Base-by-base conservation (phyloP, 2,888 invertebrate species). In the Hylaea fasciaria region DNA sequence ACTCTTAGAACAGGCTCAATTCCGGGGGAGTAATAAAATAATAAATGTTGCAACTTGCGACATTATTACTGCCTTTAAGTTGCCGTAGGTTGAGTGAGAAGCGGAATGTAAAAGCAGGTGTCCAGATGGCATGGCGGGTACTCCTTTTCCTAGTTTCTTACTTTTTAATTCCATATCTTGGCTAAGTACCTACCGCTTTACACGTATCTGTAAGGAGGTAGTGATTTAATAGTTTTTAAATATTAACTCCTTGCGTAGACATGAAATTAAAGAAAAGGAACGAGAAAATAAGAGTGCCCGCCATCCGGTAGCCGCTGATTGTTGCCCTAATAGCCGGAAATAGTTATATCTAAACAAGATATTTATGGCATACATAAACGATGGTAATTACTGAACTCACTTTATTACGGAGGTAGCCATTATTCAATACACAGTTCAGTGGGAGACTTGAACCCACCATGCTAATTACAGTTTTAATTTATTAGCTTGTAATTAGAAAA, bases 41-140 rank as follows among this genome's bases (percentile, higher is more conserved):
- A 85, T 85, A 83, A 86, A 78, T 79, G 78, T 79, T 77, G 75
- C 78, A 76, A 82, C 80, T 82, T 71, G 65, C 64, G 65, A 73
- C 78, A 81, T 84, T 81, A 78, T 78, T 70, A 79, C 22, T 5
- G 22, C 22, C 78, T 77, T 71, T 75, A 78, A 80, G 76, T 71
- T 71, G 68, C 66, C 57, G 56, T 68, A 66, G 71, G 70, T 71
- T 37, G 66, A 64, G 62, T 37, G 66, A 64, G 62, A 64, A 44
- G 57, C 65, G 73, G 69, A 64, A 66, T 66, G 65, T 71, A 70
- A 67, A 73, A 77, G 76, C 76, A 72, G 69, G 66, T 73, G 72
- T 61, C 64, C 61, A 56, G 67, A 68, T 68, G 68, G 68, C 64
- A 68, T 68, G 68, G 68, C 64, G 64, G 63, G 68, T 73, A 65